Evolutionary conservation across 1,140 invertebrate species (phyloP).

Genomic region (Spodoptera litura): DNA sequence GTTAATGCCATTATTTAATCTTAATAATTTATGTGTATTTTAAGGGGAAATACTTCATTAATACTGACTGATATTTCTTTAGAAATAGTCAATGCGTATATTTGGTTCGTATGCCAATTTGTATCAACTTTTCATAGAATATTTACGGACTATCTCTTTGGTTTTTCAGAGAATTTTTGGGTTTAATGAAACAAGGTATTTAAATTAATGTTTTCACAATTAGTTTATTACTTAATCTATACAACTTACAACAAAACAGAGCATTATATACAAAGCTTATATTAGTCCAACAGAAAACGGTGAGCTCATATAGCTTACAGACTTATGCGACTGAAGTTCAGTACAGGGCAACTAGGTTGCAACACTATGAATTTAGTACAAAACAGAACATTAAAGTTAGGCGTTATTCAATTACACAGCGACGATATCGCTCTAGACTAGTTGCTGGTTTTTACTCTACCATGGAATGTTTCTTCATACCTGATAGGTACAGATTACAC

Average conservation of each 20-base stretch:
- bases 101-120: not conserved
- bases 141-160: not conserved
- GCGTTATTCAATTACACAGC: conserved; percentile 50
- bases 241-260: conserved; percentile 54
- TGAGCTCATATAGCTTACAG: conserved; percentile 60
- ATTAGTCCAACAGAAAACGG: conserved; percentile 64
- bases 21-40: not conserved
- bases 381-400: conserved; percentile 54
- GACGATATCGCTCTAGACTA: conserved; percentile 76
- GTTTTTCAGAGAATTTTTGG: not conserved
- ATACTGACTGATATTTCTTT: conserved; percentile 6
- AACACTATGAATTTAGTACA: conserved; percentile 59
- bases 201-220: conserved; percentile 29
- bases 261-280: conserved; percentile 56
- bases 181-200: conserved; percentile 33
- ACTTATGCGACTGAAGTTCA: conserved; percentile 52
- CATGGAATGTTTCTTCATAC: conserved; percentile 76
- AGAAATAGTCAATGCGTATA: not conserved
- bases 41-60: conserved; percentile 21
- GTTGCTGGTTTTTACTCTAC: conserved; percentile 73
- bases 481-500: conserved; percentile 71
- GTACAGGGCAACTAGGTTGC: conserved; percentile 74
- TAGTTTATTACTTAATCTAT: conserved; percentile 52
- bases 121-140: not conserved
- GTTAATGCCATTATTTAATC: conserved; percentile 9